phyloP scores from a whole-genome alignment of 2,797 vertebrate genomes.

The Miopithecus talapoin region DNA sequence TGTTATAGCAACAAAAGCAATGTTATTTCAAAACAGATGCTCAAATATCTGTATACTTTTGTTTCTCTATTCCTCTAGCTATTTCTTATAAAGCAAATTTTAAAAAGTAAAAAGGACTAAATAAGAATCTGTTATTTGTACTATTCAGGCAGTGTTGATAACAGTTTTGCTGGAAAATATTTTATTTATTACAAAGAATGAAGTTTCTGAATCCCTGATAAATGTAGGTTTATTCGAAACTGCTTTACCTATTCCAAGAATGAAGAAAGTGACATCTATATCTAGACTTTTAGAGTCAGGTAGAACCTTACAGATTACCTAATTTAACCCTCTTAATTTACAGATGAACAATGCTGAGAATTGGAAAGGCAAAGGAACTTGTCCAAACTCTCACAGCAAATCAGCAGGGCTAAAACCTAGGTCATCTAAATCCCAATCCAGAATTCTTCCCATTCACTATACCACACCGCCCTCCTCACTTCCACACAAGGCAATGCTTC shows the following conservation, averaged over 20 bases:
- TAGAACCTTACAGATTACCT: background rate
- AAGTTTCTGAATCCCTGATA: conserved; percentile 11
- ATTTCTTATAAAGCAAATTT: background rate
- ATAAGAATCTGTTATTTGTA: background rate
- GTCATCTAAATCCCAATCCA: background rate
- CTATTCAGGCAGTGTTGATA: background rate
- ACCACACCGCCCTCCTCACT: background rate
- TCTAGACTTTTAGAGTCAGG: background rate
- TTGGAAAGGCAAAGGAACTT: background rate
- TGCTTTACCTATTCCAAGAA: background rate
- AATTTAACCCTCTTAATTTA: background rate
- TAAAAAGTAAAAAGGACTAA: conserved; percentile 9
- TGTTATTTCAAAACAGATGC: background rate
- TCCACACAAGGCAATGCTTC: background rate
- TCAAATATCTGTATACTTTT: background rate
- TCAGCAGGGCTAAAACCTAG: background rate
- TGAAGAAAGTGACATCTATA: background rate
- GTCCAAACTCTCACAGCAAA: background rate
- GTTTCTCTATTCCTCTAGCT: background rate
- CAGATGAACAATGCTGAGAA: background rate
- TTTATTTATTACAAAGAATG: background rate
- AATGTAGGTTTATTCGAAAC: background rate
- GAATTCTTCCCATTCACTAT: background rate
- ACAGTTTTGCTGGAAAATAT: background rate
- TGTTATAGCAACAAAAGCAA: background rate